Conservation (phyloP, 2,888 invertebrate genomes). For the Carabus problematicus region DNA sequence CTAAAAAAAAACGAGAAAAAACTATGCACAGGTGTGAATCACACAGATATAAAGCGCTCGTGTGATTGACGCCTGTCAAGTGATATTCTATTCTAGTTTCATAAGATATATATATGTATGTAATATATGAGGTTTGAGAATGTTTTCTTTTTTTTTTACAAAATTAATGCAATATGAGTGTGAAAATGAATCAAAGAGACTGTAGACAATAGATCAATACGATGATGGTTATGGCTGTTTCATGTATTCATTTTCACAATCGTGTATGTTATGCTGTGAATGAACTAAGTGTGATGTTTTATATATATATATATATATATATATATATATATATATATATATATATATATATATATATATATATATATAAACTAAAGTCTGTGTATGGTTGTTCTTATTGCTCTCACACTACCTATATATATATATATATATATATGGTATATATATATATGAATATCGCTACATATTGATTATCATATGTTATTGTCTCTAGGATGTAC, state of each 20-base stretch:
- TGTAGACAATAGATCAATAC: not conserved
- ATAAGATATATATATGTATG: constrained; percentile 38
- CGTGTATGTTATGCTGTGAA: constrained; percentile 41
- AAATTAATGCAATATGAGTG: constrained; percentile 29
- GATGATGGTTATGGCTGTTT: not conserved
- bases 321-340: too few species aligned
- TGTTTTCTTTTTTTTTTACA: too few species aligned
- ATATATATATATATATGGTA: constrained; percentile 39
- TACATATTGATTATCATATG: constrained; percentile 41
- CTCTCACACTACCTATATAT: too few species aligned
- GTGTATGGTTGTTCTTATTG: too few species aligned
- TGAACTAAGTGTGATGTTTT: constrained; percentile 42
- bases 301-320: constrained; percentile 39
- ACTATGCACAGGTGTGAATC: constrained; percentile 22
- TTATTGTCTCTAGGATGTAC: constrained; percentile 41
- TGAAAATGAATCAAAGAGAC: constrained; percentile 16
- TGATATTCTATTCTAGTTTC: constrained; percentile 19
- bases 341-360: too few species aligned
- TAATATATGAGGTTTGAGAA: constrained; percentile 39
- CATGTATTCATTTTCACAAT: constrained; percentile 3
- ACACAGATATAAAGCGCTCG: constrained; percentile 12
- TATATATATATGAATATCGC: constrained; percentile 41
- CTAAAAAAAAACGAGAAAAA: too few species aligned
- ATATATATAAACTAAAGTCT: too few species aligned
- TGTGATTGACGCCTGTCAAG: constrained; percentile 26